Base-by-base conservation (phyloP, 1,140 invertebrate species). In the Potamilus streckersoni region DNA sequence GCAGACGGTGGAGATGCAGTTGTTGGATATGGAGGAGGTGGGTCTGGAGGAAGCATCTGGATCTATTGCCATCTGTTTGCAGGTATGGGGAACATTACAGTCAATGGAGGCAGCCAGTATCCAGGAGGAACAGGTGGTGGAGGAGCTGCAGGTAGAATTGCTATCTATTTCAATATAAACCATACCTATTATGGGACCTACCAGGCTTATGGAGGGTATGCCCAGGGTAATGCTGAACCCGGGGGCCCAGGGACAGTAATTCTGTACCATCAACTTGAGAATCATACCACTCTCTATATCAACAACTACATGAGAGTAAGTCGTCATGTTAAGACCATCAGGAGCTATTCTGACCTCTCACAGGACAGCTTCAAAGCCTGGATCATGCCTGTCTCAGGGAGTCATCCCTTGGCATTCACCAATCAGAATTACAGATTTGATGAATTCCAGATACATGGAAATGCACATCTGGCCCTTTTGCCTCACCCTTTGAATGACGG, bases 311-410 rank as follows among this genome's bases (percentile, higher is more conserved):
- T 80, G 15, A 5, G 23, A 27, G 63, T 62, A 8, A 81, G 79
- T 61, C 60, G 74, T 15, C 59, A 81, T 15, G 81, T 84, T 23
- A 74, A 79, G 66, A 78, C 76, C 14, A 81, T 86, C 49, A 65
- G 65, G 20, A 72, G 84, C 69, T 86, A 85, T 64, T 70, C 67
- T 56, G 80, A 84, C 60, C 74, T 85, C 19, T 78, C 73, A 20
- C n/a, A 77, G 31, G 85, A 86, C 72, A 79, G 80, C 68, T 86
- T 85, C 67, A 86, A 86, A 69, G 85, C 82, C 17, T 86, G 85
- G 85, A 79, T 86, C 19, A 61, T 85, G n/a, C 83, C 84, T 5
- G 65, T 73, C 57, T 79, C 83, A 57, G 77, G 77, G 3, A 71
- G 81, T 57, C 81, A 83, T 72, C 77, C 77, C 69, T 71, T 84